Base-by-base conservation (phyloP, 2,797 vertebrate genomes). In the Scolopax rusticola region DNA sequence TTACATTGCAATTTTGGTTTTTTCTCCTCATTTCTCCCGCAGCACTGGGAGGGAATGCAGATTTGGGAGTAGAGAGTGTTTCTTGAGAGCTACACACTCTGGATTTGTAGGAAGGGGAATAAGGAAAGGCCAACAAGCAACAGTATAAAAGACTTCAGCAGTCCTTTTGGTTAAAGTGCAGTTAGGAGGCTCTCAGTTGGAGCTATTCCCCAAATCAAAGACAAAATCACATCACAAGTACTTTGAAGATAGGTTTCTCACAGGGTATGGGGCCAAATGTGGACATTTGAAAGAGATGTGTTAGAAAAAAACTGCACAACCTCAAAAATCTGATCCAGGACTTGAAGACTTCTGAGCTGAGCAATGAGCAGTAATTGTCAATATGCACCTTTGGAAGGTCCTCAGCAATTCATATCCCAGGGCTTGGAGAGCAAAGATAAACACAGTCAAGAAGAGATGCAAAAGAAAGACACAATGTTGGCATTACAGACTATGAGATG, bases 281-380 rank as follows among this genome's bases (percentile, higher is more conserved):
- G 13, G 12, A 36, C 43, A 45, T 56, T 57, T 56, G 19, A 43
- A 57, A 43, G 56, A 61, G 41, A 8, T 18, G 8, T 23, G 16
- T 45, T 27, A 64, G n/a, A 24, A 64, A 45, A 82, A 82, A 47
- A 16, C 36, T 13, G 7, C 15, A 20, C 20, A 12, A 3, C 28
- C 69, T 40, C 50, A 81, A 69, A 69, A 50, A 63, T 7, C 19
- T n/a, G 15, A 40, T 28, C 38, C 0, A 0, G 43, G 64, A 25
- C 30, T 60, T 59, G 45, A 70, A 48, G 33, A 32, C 8, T 64
- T 12, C 70, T 27, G 24, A 23, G 43, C 28, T 2, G 1, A 33
- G 32, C 40, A 27, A 47, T 3, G 21, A 54, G 40, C 0, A 0
- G n/a, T 12, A 57, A 20, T 5, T 28, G 25, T 15, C n/a, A 11